phyloP scores from a whole-genome alignment of 1,140 invertebrate species.

The Drosophila carrolli region DNA sequence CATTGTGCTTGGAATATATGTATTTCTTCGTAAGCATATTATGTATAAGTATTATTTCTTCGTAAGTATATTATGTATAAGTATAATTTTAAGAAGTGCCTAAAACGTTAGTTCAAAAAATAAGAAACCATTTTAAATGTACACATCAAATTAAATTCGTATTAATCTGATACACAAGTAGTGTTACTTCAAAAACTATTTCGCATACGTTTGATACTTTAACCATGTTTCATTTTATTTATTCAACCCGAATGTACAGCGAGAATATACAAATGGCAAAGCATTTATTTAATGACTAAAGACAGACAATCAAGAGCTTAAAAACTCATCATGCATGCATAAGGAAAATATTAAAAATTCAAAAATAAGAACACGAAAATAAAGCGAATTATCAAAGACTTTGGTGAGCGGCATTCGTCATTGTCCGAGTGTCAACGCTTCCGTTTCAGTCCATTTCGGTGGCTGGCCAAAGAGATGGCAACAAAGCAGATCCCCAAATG shows the following conservation, averaged over 20 bases:
- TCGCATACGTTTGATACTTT: no score
- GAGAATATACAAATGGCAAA: conserved; percentile 5
- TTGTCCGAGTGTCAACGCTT: conserved; percentile 68
- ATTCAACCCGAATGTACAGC: neutral
- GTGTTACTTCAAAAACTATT: no score
- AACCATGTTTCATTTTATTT: no score
- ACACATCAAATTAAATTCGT: no score
- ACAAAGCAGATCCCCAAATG: conserved; percentile 17
- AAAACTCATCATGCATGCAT: conserved; percentile 42
- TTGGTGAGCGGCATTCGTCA: conserved; percentile 54
- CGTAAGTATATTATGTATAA: no score
- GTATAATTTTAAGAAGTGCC: no score
- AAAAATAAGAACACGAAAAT: conserved; percentile 24
- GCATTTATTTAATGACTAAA: conserved; percentile 35
- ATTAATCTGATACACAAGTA: no score
- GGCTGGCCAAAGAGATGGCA: conserved; percentile 12
- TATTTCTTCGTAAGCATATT: no score
- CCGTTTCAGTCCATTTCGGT: conserved; percentile 40
- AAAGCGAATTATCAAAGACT: conserved; percentile 19
- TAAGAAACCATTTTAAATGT: no score
- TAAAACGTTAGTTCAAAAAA: no score
- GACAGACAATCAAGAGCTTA: conserved; percentile 58
- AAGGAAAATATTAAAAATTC: conserved; percentile 29
- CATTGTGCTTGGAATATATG: no score
- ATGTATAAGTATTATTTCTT: no score